Conservation (phyloP, 2,888 invertebrate species). For the Slavum lentiscoides region DNA sequence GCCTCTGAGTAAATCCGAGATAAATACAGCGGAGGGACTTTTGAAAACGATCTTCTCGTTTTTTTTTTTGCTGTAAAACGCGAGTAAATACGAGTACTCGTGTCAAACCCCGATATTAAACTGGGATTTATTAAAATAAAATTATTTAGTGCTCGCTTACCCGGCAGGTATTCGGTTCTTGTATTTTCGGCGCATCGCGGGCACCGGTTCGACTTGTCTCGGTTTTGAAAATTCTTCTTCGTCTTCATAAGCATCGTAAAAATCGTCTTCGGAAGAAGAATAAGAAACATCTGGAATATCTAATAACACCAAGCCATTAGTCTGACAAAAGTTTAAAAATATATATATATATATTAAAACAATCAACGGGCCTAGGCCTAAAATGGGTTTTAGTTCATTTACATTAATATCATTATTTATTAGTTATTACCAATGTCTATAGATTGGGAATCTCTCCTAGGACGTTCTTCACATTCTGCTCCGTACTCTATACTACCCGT, state of each 20-base stretch:
- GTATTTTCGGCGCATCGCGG: slow-evolving; percentile 44
- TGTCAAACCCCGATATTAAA: not conserved
- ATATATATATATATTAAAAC: not conserved
- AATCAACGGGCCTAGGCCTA: not conserved
- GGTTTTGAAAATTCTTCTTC: slow-evolving; percentile 58
- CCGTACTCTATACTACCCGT: slow-evolving; percentile 47
- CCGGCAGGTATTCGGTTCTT: slow-evolving; percentile 29
- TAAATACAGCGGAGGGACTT: not conserved
- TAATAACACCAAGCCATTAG: slow-evolving; percentile 25
- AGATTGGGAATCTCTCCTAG: slow-evolving; percentile 36
- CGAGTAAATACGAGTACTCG: not conserved
- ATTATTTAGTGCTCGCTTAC: not conserved
- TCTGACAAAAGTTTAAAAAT: not conserved
- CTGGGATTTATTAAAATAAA: not conserved
- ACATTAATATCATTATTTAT: not conserved
- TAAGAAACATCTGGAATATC: slow-evolving; percentile 85
- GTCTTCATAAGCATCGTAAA: slow-evolving; percentile 76
- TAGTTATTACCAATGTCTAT: slow-evolving; percentile 40
- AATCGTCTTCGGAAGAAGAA: slow-evolving; percentile 96
- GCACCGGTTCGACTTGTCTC: slow-evolving; percentile 29
- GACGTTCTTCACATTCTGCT: slow-evolving; percentile 44
- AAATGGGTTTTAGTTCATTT: not conserved
- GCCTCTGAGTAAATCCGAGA: not conserved
- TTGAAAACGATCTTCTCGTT: not conserved
- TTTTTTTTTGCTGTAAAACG: not conserved